These are phyloP conservation scores for Aphelinus atriplicis DNA, from an alignment of 1,140 invertebrate species.

Conservation along the genomic window DNA sequence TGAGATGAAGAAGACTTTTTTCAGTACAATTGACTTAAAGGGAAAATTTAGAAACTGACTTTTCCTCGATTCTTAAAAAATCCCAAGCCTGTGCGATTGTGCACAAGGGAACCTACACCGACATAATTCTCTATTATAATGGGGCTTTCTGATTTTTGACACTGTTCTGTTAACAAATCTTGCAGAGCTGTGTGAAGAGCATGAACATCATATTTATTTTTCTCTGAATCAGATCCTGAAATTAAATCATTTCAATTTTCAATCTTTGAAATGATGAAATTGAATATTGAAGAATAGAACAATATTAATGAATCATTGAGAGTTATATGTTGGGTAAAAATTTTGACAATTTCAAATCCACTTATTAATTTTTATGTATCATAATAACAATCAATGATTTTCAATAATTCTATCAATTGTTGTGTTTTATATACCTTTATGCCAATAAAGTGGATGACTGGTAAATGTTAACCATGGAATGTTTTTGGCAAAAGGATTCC, in stretches of 20 bases:
- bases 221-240: slow-evolving; percentile 55
- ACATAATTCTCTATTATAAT: slow-evolving; percentile 85
- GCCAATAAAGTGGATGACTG: slow-evolving; percentile 83
- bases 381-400: slow-evolving; percentile 11
- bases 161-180: slow-evolving; percentile 47
- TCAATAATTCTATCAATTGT: neutral
- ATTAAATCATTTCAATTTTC: slow-evolving; percentile 40
- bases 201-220: slow-evolving; percentile 70
- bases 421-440: slow-evolving; percentile 70
- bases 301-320: no score
- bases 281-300: slow-evolving; percentile 12
- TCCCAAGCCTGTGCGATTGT: slow-evolving; percentile 84
- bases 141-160: slow-evolving; percentile 67
- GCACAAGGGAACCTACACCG: slow-evolving; percentile 80
- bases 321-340: no score
- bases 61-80: slow-evolving; percentile 88
- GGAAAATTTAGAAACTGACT: slow-evolving; percentile 78
- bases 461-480: slow-evolving; percentile 83
- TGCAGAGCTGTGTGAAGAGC: slow-evolving; percentile 64
- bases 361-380: neutral
- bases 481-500: slow-evolving; percentile 86
- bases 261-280: slow-evolving; percentile 2
- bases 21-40: neutral
- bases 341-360: slow-evolving; percentile 6
- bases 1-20: neutral